Conservation (phyloP, 2,113 vertebrate species). For the Macaca nemestrina region DNA sequence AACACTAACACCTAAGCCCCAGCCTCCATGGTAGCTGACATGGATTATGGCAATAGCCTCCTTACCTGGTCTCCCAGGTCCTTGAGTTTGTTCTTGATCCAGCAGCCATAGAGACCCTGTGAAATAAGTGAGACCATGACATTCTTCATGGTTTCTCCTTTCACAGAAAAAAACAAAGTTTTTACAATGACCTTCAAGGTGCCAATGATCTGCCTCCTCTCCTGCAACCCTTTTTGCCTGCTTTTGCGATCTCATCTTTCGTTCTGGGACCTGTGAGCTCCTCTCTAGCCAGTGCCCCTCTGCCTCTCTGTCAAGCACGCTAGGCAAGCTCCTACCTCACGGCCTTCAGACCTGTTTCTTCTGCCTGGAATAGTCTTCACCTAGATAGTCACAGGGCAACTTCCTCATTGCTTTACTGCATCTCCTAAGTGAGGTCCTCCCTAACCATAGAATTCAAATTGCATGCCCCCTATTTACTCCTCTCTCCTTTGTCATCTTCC, state of each 20-base stretch:
- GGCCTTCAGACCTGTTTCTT: background rate
- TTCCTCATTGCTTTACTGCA: background rate
- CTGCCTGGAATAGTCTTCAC: background rate
- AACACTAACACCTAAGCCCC: no score
- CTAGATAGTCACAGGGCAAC: no score
- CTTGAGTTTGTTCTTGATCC: background rate
- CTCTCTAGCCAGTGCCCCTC: no score
- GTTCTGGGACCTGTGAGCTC: background rate
- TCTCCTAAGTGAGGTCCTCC: background rate
- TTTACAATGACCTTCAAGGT: background rate
- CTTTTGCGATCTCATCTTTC: no score
- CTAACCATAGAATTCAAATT: background rate
- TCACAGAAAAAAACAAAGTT: background rate
- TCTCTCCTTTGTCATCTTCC: background rate
- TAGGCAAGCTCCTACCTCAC: background rate
- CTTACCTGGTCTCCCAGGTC: accelerated
- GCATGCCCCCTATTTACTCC: accelerated
- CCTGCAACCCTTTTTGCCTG: background rate
- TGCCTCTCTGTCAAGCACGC: background rate
- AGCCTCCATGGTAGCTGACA: background rate
- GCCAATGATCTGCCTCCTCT: accelerated
- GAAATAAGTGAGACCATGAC: background rate
- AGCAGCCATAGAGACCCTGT: background rate
- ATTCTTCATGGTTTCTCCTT: background rate
- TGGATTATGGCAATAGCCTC: accelerated